Conservation (phyloP, 2,797 vertebrate species). For the Melanotaenia maccullochi region DNA sequence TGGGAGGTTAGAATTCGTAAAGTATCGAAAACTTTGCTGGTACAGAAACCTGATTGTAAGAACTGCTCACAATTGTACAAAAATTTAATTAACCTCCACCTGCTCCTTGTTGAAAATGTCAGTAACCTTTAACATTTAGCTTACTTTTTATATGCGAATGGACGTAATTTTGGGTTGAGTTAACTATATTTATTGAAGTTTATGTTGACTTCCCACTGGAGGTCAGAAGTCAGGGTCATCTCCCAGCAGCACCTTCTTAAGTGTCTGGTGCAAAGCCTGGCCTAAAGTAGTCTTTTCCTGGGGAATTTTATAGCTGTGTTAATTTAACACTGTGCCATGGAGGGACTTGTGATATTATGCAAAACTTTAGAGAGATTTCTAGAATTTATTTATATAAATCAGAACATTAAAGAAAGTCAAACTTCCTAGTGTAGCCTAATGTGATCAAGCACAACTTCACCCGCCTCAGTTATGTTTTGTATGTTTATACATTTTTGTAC, state of each 20-base stretch:
- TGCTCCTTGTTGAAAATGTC: neutral
- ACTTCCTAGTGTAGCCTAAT: neutral
- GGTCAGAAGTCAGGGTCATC: constrained; percentile 50
- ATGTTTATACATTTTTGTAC: too few relatives aligned
- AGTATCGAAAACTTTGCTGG: accelerated
- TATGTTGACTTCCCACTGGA: neutral
- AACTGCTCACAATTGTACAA: too few relatives aligned
- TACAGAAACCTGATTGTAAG: too few relatives aligned
- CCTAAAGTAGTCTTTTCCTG: neutral
- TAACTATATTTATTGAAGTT: neutral
- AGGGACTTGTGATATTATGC: neutral
- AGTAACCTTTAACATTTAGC: neutral
- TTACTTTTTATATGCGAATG: neutral
- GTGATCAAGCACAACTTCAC: neutral
- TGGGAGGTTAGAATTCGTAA: neutral
- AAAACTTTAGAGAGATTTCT: neutral
- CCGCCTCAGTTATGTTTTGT: neutral
- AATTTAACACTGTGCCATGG: neutral
- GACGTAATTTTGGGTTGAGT: neutral
- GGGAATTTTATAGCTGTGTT: too few relatives aligned
- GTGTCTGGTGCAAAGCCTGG: neutral
- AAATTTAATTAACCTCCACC: neutral
- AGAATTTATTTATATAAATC: neutral
- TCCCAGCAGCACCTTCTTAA: neutral
- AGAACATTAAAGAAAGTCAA: neutral